A percentile compares a stretch with the other conserved stretches of the same genome.
Conservation (phyloP, 2,113 vertebrate genomes). For the Pelecanoides urinatrix region DNA sequence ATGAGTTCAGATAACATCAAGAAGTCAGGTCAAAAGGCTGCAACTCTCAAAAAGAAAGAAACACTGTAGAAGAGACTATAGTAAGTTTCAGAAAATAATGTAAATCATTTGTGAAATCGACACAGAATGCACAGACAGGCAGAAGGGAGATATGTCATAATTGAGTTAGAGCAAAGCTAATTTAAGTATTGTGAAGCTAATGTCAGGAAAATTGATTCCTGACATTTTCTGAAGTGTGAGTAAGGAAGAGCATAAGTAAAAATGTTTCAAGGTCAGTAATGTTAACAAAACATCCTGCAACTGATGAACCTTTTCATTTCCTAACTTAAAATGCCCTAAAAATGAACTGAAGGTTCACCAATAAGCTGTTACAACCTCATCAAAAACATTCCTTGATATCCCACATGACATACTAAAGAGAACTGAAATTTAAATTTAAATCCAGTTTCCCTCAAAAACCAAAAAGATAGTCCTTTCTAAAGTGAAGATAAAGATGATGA, state of each 20-base stretch:
- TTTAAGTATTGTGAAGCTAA: not conserved
- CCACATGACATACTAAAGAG: not conserved
- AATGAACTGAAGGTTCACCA: not conserved
- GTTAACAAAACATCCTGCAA: not conserved
- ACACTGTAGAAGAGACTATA: not conserved
- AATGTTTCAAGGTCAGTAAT: not conserved
- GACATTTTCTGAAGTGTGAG: not conserved
- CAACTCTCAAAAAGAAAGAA: not conserved
- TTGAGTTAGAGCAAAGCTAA: not conserved
- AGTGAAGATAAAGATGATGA: not conserved
- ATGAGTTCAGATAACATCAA: not conserved
- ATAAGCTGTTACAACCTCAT: not conserved
- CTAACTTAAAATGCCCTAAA: not conserved
- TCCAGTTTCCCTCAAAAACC: not conserved
- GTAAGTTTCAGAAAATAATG: not conserved
- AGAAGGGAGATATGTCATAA: not conserved
- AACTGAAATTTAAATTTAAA: not conserved
- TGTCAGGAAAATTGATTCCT: not conserved
- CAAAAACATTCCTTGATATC: not conserved
- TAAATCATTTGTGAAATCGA: not conserved
- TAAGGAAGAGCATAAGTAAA: not conserved
- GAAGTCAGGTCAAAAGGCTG: not conserved
- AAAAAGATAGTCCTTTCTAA: not conserved
- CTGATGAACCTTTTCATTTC: not conserved
- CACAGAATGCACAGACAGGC: not conserved